Evolutionary conservation across 1,140 invertebrate species (phyloP).

Genomic region (Antheraea mylitta): DNA sequence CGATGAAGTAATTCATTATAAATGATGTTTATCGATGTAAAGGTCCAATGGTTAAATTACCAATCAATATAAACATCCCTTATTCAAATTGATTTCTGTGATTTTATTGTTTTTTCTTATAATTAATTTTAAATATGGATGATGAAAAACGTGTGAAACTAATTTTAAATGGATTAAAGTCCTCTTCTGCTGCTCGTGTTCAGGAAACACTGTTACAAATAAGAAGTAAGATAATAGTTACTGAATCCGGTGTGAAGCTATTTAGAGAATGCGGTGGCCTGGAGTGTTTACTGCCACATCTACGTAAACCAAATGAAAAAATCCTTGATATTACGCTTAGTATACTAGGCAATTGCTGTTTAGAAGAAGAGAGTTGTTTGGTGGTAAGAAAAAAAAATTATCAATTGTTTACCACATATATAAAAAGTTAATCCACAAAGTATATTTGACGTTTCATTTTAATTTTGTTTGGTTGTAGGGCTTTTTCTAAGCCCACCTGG

Average conservation of each 20-base stretch:
- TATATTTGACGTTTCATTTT: not conserved
- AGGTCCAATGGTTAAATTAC: no score
- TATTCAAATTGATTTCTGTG: not conserved
- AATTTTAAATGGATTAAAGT: conserved; percentile 60
- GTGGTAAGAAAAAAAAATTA: conserved; percentile 36
- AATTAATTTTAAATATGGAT: conserved; percentile 51
- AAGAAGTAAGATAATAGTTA: conserved; percentile 58
- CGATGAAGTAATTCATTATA: no score
- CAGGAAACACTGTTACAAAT: conserved; percentile 66
- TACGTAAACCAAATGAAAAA: conserved; percentile 75
- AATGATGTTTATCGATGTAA: no score
- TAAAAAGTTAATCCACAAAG: not conserved
- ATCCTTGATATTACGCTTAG: conserved; percentile 78
- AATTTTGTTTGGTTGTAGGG: no score
- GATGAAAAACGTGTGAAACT: conserved; percentile 55
- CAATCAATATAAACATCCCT: no score
- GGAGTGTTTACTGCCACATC: conserved; percentile 63
- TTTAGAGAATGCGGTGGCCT: conserved; percentile 71
- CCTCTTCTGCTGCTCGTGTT: conserved; percentile 58
- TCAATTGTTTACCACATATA: no score
- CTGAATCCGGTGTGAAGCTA: conserved; percentile 58
- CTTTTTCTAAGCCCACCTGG: no score
- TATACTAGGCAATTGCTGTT: conserved; percentile 80
- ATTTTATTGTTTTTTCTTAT: conserved; percentile 17
- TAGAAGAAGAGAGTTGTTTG: conserved; percentile 71